Evolutionary conservation across 2,113 vertebrate genomes (phyloP), one percentile per base, ranked within the genome.

Genomic region (Seriola rivoliana): DNA sequence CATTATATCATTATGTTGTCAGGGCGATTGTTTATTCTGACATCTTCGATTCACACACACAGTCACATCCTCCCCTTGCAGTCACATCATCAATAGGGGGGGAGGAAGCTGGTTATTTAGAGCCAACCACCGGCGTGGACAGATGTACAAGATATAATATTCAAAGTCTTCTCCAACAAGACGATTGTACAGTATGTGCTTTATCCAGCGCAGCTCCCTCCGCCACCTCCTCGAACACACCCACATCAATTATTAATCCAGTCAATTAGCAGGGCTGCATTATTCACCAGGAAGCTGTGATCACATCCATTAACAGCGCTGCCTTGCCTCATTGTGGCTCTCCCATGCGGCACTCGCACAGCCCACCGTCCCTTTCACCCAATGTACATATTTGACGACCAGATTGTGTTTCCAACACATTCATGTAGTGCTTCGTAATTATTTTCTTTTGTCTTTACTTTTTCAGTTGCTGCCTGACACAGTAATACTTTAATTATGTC

Each of bases 241-340:
- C 90, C 77, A 68, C 79, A 75, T 96, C 86, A 96, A 96, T 97
- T 96, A 96, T 97, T 96, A 93, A 97, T 86, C 84, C 88, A 85
- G 88, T 92, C 96, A 95, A 97, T 97, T 96, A 97, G 92, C 78
- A 90, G 68, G 64, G 71, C 95, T 95, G 91, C 93, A 91, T 94
- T 91, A 91, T 91, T 94, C 76, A 94, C 95, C 93, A 93, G 95
- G 94, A 92, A 95, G 94, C 93, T 91, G 78, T 90, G 94, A 94
- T 95, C 88, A 91, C 89, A 57, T 91, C 95, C 93, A 93, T 92
- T 84, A 88, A 85, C 91, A 25, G 60, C 71, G 71, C 85, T 3
- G 0, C 88, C 59, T 82, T 34, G 25, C 17, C 80, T 82, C 87
- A 87, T 71, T 83, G 70, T 88, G 76, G 71, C 71, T 65, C 17